Percentiles rank a stretch among this genome's conserved stretches.
Conservation (phyloP, 1,140 invertebrate genomes). For the Aporrectodea caliginosa region DNA sequence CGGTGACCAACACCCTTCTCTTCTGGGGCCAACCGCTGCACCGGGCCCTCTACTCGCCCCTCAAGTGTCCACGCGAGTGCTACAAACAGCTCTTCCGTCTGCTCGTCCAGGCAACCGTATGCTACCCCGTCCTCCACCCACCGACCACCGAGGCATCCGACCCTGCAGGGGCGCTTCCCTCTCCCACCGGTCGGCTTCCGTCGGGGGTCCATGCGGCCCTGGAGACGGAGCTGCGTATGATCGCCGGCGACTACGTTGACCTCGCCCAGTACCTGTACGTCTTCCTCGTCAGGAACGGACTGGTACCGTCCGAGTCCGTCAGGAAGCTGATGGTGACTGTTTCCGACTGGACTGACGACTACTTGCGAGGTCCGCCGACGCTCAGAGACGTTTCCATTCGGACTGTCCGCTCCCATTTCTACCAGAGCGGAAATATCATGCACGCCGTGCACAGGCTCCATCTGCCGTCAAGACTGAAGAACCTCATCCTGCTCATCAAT, state of each 20-base stretch:
- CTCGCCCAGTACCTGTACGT: conserved; percentile 26
- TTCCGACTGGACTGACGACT: conserved; percentile 22
- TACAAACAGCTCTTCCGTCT: conserved; percentile 26
- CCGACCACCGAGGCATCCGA: not conserved
- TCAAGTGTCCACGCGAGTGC: conserved; percentile 28
- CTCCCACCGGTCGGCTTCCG: not conserved
- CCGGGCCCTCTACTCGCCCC: conserved; percentile 18
- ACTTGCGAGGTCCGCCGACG: conserved; percentile 12
- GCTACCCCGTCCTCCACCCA: not conserved
- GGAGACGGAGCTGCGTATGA: conserved; percentile 16
- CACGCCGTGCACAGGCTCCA: conserved; percentile 4
- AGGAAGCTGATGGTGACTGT: not conserved
- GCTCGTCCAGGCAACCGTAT: conserved; percentile 24
- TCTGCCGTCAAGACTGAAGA: conserved; percentile 13
- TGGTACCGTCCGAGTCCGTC: conserved; percentile 11
- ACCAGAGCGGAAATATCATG: conserved; percentile 26
- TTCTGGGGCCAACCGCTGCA: conserved; percentile 31
- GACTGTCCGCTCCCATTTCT: conserved; percentile 4
- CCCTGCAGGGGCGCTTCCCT: not conserved
- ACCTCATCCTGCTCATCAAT: conserved; percentile 17
- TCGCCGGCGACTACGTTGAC: conserved; percentile 24
- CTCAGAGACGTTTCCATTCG: conserved; percentile 23
- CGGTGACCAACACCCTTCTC: conserved; percentile 9
- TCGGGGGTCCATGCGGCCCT: conserved; percentile 10
- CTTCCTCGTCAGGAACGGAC: conserved; percentile 23